These are phyloP conservation scores for Arion vulgaris DNA, from an alignment of 1,140 invertebrate genomes.

Conservation along the genomic window DNA sequence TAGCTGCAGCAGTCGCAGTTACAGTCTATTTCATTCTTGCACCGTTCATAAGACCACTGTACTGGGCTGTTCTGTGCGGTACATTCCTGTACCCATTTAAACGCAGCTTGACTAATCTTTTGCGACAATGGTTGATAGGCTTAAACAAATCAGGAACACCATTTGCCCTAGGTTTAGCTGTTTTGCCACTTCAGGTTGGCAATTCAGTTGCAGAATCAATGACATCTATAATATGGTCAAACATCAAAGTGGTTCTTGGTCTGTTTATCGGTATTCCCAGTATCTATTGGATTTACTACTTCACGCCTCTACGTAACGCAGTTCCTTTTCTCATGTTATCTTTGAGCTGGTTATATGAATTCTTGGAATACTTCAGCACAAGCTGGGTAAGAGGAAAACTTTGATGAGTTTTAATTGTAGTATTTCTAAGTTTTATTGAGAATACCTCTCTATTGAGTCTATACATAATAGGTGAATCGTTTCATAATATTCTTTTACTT, in stretches of 20 bases:
- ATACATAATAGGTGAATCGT: no score
- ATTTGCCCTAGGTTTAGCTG: constrained; percentile 79
- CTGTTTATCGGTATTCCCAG: constrained; percentile 58
- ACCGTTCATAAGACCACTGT: constrained; percentile 91
- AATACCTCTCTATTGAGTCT: no score
- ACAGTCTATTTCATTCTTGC: constrained; percentile 89
- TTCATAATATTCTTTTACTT: no score
- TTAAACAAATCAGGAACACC: constrained; percentile 74
- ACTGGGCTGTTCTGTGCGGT: constrained; percentile 94
- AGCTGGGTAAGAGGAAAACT: constrained; percentile 69
- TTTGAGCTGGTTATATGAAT: constrained; percentile 60
- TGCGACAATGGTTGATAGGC: constrained; percentile 80
- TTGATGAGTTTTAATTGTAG: background rate
- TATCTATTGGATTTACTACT: constrained; percentile 69
- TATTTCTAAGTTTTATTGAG: no score
- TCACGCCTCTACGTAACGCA: constrained; percentile 66
- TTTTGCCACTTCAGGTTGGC: constrained; percentile 81
- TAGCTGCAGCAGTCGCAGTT: constrained; percentile 61
- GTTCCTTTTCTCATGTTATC: constrained; percentile 54
- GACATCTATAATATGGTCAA: constrained; percentile 72
- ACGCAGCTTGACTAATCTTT: constrained; percentile 79
- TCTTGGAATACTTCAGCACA: constrained; percentile 68
- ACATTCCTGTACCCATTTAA: constrained; percentile 93
- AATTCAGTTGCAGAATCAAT: constrained; percentile 82
- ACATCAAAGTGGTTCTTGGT: constrained; percentile 64